Evolutionary conservation across 2,797 vertebrate genomes (phyloP).

Genomic region (Danio albolineatus): DNA sequence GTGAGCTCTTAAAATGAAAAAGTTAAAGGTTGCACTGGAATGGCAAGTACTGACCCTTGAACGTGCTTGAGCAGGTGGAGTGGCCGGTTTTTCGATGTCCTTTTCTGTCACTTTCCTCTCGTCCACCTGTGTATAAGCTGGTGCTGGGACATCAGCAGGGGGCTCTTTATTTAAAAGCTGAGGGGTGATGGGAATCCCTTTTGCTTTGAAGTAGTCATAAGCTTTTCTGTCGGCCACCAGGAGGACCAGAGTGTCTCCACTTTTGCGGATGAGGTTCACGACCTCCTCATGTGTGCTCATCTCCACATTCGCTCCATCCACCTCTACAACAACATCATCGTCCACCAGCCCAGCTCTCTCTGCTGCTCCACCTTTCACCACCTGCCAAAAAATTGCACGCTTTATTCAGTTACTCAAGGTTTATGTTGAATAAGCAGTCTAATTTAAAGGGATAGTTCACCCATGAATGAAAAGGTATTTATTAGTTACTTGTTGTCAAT

Average conservation of each 20-base stretch:
- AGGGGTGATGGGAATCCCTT: conserved; percentile 79
- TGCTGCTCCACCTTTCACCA: conserved; percentile 81
- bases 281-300: conserved; percentile 81
- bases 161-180: conserved; percentile 61
- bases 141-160: conserved; percentile 12
- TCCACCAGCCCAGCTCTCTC: conserved; percentile 84
- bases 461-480: too few relatives aligned
- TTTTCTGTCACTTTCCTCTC: conserved; percentile 16
- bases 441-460: too few relatives aligned
- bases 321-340: conserved; percentile 87
- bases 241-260: conserved; percentile 78
- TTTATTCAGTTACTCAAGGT: not conserved
- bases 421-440: too few relatives aligned
- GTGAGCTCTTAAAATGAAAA: too few relatives aligned
- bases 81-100: conserved; percentile 52
- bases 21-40: not conserved
- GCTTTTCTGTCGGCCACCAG: conserved; percentile 83
- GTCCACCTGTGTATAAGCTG: conserved; percentile 21
- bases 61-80: conserved; percentile 56
- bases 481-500: too few relatives aligned
- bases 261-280: conserved; percentile 80
- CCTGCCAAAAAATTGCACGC: conserved; percentile 71
- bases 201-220: conserved; percentile 81
- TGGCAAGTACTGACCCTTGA: conserved; percentile 76
- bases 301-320: conserved; percentile 85